Evolutionary conservation across 2,113 vertebrate species (phyloP), one percentile per base, ranked within the genome.

Genomic region (Beaufortia kweichowensis): DNA sequence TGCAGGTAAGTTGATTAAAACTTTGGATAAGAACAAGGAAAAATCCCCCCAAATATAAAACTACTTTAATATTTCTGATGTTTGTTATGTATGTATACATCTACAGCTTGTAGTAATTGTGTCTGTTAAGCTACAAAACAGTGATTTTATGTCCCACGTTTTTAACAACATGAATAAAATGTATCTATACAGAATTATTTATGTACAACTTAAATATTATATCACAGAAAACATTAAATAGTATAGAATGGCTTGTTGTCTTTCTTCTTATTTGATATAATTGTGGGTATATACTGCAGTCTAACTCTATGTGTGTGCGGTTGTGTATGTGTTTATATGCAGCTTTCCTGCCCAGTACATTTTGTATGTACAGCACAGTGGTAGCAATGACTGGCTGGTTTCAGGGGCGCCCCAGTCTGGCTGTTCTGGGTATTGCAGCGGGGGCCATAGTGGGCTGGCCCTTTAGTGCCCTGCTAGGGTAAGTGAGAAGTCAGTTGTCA

Each of bases 301-400:
- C 39, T 21, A n/a, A 29, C 11, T 23, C 11, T 28, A 3, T 26
- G 6, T 50, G 68, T 59, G 21, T 12, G 4, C 17, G 15, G 6
- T 28, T 66, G 29, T 77, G 46, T 31, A 10, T 73, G 2, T 81
- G 10, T 66, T 70, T 24, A 59, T 66, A 12, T 31, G 15, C 89
- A 99, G 97, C 97, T 11, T 98, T 96, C 83, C 93, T 99, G 11
- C 97, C 97, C 5, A 98, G 96, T 76, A 96, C 93, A 29, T 98
- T 99, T 91, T 98, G 97, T 81, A 99, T 98, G 97, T 98, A 98
- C 29, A 95, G 93, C 7, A 98, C 96, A 0, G 59, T 97, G 85
- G 80, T 99, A 31, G 96, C 97, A 64, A 95, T 98, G 95, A 97
- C 97, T 0, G 96, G 97, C 57, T 99, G 97, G 97, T 99, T 95